Base-by-base conservation (phyloP, 2,797 vertebrate genomes). In the Cirrhinus molitorella region DNA sequence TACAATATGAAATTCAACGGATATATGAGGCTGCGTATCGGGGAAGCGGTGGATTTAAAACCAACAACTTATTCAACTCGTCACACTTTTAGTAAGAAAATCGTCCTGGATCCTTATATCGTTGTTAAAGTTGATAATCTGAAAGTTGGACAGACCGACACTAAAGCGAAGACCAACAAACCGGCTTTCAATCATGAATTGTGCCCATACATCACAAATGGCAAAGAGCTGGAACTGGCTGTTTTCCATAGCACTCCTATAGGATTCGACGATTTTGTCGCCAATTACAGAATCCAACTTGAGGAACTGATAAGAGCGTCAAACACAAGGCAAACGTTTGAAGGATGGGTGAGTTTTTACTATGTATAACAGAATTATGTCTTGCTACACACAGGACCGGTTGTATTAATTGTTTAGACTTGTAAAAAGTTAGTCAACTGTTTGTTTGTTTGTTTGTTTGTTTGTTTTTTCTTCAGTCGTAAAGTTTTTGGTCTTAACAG, bases 181-280 rank as follows among this genome's bases (percentile, higher is more conserved):
- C 98, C 98, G 75, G 96, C 94, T 0, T 99, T 96, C 93, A 97
- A 99, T 61, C 97, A 99, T 90, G 97, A 99, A 87, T 98, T 99
- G 92, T 95, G 95, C 25, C 90, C 96, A 19, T 94, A 94, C 40
- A 95, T 99, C 65, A 94, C 87, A 31, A 93, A 98, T 28, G 97
- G 96, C 1, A 94, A 91, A 1, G 95, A 95, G 85, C 91, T 99
- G 23, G 98, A 99, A 90, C 90, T 99, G 88, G 96, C 97, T 0
- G 97, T 99, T 14, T 99, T 99, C 88, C 96, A 99, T 73, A 97
- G 97, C 89, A 97, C 97, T 17, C 96, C 97, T 1, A 96, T 99
- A 67, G 98, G 98, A 45, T 99, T 98, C 49, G 98, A 99, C 65
- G 96, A 98, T 93, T 99, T 99, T 23, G 98, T 99, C 89, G 98